phyloP scores from a whole-genome alignment of 2,888 invertebrate genomes.

The Myathropa florea region DNA sequence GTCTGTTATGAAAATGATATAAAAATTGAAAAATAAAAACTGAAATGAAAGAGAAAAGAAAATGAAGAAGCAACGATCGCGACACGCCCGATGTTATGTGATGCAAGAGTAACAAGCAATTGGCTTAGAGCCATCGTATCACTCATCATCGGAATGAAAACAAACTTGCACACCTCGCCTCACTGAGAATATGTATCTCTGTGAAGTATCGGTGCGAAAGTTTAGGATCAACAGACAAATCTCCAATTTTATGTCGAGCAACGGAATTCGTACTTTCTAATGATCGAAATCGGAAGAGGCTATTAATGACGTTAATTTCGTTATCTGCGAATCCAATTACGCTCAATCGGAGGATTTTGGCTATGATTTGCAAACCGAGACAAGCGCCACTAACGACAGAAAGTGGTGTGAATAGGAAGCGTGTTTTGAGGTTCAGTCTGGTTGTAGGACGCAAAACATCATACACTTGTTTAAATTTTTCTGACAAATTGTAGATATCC shows the following conservation, averaged over 20 bases:
- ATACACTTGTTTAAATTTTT: too few relatives aligned
- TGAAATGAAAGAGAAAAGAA: not conserved
- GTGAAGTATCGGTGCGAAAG: not conserved
- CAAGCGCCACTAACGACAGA: not conserved
- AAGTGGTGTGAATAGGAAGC: too few relatives aligned
- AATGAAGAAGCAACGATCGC: not conserved
- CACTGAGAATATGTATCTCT: not conserved
- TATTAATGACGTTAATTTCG: not conserved
- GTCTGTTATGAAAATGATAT: not conserved
- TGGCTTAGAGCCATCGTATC: not conserved
- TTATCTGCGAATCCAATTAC: not conserved
- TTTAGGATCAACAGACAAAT: not conserved
- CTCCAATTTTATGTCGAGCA: not conserved
- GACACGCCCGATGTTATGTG: not conserved
- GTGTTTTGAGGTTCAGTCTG: too few relatives aligned
- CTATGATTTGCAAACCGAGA: not conserved
- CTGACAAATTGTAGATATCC: too few relatives aligned
- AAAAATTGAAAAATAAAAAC: too few relatives aligned
- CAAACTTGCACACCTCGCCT: not conserved
- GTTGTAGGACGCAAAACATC: too few relatives aligned
- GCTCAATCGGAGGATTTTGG: not conserved
- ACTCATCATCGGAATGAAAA: not conserved
- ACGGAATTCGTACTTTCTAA: not conserved
- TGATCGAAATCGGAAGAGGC: not conserved
- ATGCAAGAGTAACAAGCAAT: conserved; percentile 7